A percentile compares a stretch with the other conserved stretches of the same genome.
Evolutionary conservation across 2,888 invertebrate species (phyloP).

Genomic region (Brenthis hecate): DNA sequence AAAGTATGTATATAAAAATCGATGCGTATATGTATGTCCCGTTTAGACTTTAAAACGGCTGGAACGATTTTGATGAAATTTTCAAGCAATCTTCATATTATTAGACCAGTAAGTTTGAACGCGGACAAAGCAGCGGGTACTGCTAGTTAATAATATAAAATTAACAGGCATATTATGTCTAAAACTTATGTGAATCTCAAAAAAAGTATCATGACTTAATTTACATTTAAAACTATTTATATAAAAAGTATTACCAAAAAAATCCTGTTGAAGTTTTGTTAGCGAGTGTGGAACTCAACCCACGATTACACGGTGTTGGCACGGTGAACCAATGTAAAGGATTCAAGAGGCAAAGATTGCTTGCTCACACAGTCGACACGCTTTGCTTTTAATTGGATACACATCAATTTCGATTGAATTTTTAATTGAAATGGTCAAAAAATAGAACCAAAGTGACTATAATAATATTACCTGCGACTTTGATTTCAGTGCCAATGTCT

Average conservation of each 20-base stretch:
- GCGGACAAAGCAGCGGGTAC: no score
- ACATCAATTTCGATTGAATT: constrained; percentile 25
- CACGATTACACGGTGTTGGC: constrained; percentile 60
- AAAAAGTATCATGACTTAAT: no score
- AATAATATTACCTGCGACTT: constrained; percentile 12
- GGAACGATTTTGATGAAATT: no score
- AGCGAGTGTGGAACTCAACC: constrained; percentile 44
- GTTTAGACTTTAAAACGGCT: no score
- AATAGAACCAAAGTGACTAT: constrained; percentile 5
- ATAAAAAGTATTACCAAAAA: background rate
- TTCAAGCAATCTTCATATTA: no score
- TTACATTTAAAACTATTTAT: no score
- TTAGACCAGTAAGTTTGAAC: no score
- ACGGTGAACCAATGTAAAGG: constrained; percentile 41
- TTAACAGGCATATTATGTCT: no score
- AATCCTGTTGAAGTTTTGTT: constrained; percentile 36
- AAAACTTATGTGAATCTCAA: no score
- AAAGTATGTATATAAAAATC: no score
- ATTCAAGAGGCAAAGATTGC: constrained; percentile 24
- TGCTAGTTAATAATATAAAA: no score
- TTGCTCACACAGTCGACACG: constrained; percentile 32
- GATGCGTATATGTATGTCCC: no score
- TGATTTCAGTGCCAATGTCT: background rate
- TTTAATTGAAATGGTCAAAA: constrained; percentile 26
- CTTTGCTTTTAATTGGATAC: constrained; percentile 38